These are phyloP conservation scores for Gila orcuttii DNA, from an alignment of 2,113 vertebrate species.

Conservation along the genomic window DNA sequence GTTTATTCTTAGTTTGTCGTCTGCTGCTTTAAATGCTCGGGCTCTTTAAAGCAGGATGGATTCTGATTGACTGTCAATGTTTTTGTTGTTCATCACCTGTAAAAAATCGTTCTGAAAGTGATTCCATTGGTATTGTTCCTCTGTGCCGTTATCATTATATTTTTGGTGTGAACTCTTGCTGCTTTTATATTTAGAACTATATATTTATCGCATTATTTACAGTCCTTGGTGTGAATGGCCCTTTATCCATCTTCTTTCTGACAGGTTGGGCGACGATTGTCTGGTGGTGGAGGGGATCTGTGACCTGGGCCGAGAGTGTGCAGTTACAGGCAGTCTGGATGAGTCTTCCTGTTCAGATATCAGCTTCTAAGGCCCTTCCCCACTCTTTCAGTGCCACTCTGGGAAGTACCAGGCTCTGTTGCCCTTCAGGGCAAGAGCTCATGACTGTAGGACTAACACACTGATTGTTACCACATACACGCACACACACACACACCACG, in stretches of 20 bases:
- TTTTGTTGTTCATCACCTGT: too few species aligned
- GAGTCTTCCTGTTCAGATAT: constrained; percentile 79
- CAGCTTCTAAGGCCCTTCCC: constrained; percentile 82
- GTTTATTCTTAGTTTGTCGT: too few species aligned
- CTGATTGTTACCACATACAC: constrained; percentile 35
- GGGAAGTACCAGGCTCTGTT: constrained; percentile 86
- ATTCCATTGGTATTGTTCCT: too few species aligned
- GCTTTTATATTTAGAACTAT: too few species aligned
- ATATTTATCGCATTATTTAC: too few species aligned
- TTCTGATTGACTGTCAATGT: too few species aligned
- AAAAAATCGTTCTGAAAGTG: too few species aligned
- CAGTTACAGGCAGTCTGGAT: constrained; percentile 77
- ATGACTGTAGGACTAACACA: constrained; percentile 50
- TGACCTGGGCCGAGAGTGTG: constrained; percentile 74
- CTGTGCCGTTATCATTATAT: too few species aligned
- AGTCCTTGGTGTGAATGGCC: too few species aligned
- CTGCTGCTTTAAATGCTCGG: too few species aligned
- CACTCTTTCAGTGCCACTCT: constrained; percentile 67
- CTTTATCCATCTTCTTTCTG: constrained; percentile 38
- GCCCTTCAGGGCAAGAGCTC: constrained; percentile 65
- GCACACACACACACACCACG: constrained; percentile 34
- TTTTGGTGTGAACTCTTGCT: too few species aligned
- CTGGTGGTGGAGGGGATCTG: constrained; percentile 82
- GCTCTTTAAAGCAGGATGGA: too few species aligned
- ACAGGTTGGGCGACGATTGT: constrained; percentile 76